Base-by-base conservation (phyloP, 2,113 vertebrate species). In the Chiloscyllium plagiosum region DNA sequence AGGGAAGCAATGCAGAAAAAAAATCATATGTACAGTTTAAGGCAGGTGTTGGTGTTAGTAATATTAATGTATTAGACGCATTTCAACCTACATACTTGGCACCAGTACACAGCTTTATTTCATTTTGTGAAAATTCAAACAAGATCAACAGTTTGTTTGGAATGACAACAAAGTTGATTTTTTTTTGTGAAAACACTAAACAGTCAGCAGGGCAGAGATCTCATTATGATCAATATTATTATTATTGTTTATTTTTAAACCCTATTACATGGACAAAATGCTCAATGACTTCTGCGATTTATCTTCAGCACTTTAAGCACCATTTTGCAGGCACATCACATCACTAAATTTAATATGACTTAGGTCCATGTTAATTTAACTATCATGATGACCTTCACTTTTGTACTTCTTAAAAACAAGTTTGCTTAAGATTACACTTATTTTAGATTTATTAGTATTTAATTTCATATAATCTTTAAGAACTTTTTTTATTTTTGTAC, bases 31-130 rank as follows among this genome's bases (percentile, higher is more conserved):
- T 47, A 52, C 42, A 50, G 42, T 42, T 95, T 95, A 95, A 52
- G 93, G 42, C 93, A 95, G 68, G 65, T 50, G 42, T 95, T 90
- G 17, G 87, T 61, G 87, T 90, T 95, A 95, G 94, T 95, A 72
- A 33, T 76, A 72, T 95, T 95, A 95, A 95, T 50, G 29, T 65
- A 95, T 50, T 42, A 76, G 68, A 33, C 47, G 52, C 29, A 70
- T 50, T 95, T 95, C 50, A 95, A 69, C 37, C 42, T 52, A 69
- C 52, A 72, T 70, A 70, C 68, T 95, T 50, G 42, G 42, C 94
- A 95, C 68, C 94, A 95, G 68, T 69, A 95, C 94, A 70, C 24
- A 52, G 69, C 47, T 90, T 61, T 61, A 33, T 24, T 90, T 90
- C 33, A 29, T 29, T 50, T 95, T 72, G 68, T 76, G 42, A 17